Evolutionary conservation across 2,888 invertebrate species (phyloP).

Genomic region (Andrena marginata): DNA sequence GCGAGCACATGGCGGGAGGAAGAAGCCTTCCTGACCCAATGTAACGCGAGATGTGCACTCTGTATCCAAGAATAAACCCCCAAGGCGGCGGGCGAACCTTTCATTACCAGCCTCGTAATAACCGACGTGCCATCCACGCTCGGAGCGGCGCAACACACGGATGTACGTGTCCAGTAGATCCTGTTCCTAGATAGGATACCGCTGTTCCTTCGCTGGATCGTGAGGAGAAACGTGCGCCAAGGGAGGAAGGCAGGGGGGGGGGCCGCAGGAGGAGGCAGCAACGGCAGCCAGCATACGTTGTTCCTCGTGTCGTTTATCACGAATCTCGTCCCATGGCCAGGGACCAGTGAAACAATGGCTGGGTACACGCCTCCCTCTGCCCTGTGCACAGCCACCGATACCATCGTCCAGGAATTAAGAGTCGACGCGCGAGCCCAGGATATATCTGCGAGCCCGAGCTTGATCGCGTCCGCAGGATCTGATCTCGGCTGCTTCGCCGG

Average conservation of each 20-base stretch:
- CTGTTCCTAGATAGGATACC: conserved; percentile 61
- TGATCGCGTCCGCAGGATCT: neutral
- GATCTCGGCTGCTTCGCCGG: conserved; percentile 11
- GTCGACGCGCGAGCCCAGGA: conserved; percentile 35
- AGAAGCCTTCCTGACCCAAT: conserved; percentile 8
- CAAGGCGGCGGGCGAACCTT: conserved; percentile 46
- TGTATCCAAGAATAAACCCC: conserved; percentile 35
- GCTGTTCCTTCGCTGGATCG: conserved; percentile 41
- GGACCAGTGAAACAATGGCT: conserved; percentile 68
- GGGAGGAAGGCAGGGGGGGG: conserved; percentile 8
- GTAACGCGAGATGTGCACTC: conserved; percentile 19
- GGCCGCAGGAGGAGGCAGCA: neutral
- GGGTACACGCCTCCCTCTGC: conserved; percentile 44
- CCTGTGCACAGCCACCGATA: conserved; percentile 21
- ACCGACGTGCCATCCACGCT: conserved; percentile 45
- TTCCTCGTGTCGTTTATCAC: conserved; percentile 72
- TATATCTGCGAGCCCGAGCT: conserved; percentile 9
- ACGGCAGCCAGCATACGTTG: conserved; percentile 50
- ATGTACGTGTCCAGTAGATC: conserved; percentile 59
- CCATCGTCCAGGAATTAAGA: conserved; percentile 58
- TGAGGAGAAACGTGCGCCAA: conserved; percentile 36
- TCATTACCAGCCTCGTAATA: conserved; percentile 64
- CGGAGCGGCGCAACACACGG: conserved; percentile 17
- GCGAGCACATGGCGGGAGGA: neutral
- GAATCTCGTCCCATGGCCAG: conserved; percentile 63